Evolutionary conservation across 2,888 invertebrate genomes (phyloP).

Genomic region (Frankliniella intonsa): DNA sequence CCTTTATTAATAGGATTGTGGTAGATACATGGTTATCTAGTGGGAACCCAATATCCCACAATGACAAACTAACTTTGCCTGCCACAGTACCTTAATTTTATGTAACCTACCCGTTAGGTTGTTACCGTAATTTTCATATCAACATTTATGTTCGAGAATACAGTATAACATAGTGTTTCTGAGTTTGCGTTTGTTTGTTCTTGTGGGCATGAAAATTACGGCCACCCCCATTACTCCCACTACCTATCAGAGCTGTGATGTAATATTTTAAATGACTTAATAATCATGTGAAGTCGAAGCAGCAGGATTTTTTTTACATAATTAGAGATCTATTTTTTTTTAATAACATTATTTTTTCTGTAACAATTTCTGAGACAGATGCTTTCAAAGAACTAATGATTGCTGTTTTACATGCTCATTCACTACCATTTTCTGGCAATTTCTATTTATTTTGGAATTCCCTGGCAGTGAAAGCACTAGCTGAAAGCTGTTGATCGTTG

Average conservation of each 20-base stretch:
- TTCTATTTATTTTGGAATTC: too few relatives aligned
- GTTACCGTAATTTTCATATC: constrained; percentile 11
- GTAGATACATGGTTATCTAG: too few relatives aligned
- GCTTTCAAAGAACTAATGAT: too few relatives aligned
- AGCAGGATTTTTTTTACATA: neutral
- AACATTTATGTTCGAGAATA: neutral
- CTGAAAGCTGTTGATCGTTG: too few relatives aligned
- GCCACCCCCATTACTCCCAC: neutral
- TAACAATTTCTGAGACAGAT: too few relatives aligned
- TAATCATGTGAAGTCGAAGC: neutral
- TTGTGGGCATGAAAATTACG: neutral
- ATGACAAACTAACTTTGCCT: neutral
- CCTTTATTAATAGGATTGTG: neutral
- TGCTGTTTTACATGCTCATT: too few relatives aligned
- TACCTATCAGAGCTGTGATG: constrained; percentile 24
- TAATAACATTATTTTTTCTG: too few relatives aligned
- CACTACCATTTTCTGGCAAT: too few relatives aligned
- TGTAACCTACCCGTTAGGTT: neutral
- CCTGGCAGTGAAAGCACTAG: too few relatives aligned
- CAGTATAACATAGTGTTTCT: neutral
- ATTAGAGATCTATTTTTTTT: neutral
- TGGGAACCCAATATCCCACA: too few relatives aligned
- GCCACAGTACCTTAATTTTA: neutral
- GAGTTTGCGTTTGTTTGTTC: neutral
- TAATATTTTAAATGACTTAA: neutral